Conservation (phyloP, 1,140 invertebrate genomes). For the Drosophila nannoptera region DNA sequence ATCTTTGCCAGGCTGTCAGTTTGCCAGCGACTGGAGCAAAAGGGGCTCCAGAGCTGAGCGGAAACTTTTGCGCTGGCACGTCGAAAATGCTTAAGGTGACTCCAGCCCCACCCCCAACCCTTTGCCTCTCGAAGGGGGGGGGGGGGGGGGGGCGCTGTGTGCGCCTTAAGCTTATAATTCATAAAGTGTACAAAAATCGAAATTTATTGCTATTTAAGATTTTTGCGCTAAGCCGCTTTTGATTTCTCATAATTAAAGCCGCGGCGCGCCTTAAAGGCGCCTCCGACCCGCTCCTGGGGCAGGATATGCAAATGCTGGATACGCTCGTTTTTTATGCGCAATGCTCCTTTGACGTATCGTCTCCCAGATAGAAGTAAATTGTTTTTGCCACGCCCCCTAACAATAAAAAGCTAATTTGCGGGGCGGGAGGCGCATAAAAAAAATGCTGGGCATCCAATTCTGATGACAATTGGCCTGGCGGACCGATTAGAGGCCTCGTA, state of each 20-base stretch:
- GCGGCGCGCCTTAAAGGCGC: conserved; percentile 3
- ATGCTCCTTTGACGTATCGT: conserved; percentile 66
- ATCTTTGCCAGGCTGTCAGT: conserved; percentile 66
- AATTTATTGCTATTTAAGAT: conserved; percentile 79
- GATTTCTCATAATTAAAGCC: not conserved
- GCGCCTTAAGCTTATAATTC: conserved; percentile 76
- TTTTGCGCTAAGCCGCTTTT: conserved; percentile 56
- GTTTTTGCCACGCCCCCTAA: conserved; percentile 49
- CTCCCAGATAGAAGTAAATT: conserved; percentile 73
- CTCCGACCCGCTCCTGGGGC: not conserved
- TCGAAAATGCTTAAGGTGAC: conserved; percentile 62
- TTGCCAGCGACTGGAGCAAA: not conserved
- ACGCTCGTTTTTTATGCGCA: conserved; percentile 9
- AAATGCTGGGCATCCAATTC: conserved; percentile 51
- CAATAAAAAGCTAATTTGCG: conserved; percentile 55
- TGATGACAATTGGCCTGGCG: conserved; percentile 48
- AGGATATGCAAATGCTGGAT: conserved; percentile 22
- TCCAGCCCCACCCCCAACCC: not conserved
- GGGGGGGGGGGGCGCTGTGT: conserved; percentile 7
- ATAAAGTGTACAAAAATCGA: conserved; percentile 78
- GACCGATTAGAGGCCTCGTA: conserved; percentile 62
- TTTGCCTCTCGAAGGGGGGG: conserved; percentile 6
- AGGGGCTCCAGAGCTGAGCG: not conserved
- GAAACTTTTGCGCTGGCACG: conserved; percentile 59
- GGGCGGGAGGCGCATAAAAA: conserved; percentile 50